A percentile compares a stretch with the other conserved stretches of the same genome.
Conservation (phyloP, 2,888 invertebrate genomes). For the Pteria penguin region DNA sequence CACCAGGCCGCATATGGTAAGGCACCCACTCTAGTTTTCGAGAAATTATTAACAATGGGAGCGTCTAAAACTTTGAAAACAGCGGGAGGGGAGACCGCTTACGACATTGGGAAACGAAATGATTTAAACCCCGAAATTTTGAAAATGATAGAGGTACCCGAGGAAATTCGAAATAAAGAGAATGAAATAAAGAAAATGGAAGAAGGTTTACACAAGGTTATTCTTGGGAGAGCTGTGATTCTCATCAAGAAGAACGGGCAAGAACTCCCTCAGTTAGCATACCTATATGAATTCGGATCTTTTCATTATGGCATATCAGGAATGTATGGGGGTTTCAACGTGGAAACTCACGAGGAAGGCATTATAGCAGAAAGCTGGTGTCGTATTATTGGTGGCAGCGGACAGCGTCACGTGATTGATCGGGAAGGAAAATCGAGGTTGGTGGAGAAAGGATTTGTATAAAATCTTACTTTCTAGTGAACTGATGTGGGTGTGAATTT, state of each 20-base stretch:
- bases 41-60: slow-evolving; percentile 18
- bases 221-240: slow-evolving; percentile 17
- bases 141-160: slow-evolving; percentile 25
- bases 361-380: slow-evolving; percentile 28
- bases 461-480: no score
- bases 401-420: slow-evolving; percentile 44
- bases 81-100: slow-evolving; percentile 30
- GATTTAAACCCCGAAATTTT: slow-evolving; percentile 19
- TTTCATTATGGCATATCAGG: slow-evolving; percentile 30
- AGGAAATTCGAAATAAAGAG: slow-evolving; percentile 19
- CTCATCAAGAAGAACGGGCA: slow-evolving; percentile 23
- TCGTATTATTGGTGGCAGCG: slow-evolving; percentile 47
- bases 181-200: slow-evolving; percentile 20
- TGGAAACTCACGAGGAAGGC: slow-evolving; percentile 7
- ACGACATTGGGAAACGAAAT: slow-evolving; percentile 23
- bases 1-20: slow-evolving; percentile 35
- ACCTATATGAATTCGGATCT: slow-evolving; percentile 22
- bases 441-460: slow-evolving; percentile 38
- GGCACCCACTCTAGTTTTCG: slow-evolving; percentile 28
- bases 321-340: slow-evolving; percentile 38
- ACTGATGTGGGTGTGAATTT: no score
- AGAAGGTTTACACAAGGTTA: slow-evolving; percentile 21
- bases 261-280: slow-evolving; percentile 20
- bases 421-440: slow-evolving; percentile 42
- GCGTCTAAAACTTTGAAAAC: slow-evolving; percentile 35